Conservation (phyloP, 2,888 invertebrate species). For the Melanophora roralis region DNA sequence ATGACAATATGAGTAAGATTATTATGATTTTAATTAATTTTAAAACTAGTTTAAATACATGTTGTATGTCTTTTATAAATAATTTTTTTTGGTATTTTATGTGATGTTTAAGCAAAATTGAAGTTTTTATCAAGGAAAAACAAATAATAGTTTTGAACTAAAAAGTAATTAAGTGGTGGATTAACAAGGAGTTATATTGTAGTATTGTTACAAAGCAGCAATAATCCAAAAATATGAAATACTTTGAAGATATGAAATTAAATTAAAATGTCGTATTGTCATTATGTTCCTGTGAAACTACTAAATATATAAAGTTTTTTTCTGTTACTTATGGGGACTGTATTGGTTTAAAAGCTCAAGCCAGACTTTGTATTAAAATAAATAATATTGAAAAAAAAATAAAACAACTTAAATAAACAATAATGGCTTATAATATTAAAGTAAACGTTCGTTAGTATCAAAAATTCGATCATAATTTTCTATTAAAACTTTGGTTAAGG, state of each 20-base stretch:
- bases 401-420: conserved; percentile 4
- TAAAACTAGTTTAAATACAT: not conserved
- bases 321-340: too few relatives aligned
- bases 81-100: conserved; percentile 51
- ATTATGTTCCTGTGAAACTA: too few relatives aligned
- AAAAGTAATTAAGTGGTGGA: too few relatives aligned
- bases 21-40: conserved; percentile 3
- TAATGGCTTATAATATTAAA: conserved; percentile 60
- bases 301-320: too few relatives aligned
- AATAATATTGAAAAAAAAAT: conserved; percentile 12
- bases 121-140: too few relatives aligned
- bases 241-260: too few relatives aligned
- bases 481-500: conserved; percentile 75
- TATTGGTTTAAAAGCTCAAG: too few relatives aligned
- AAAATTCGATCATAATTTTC: conserved; percentile 76
- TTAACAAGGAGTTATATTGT: too few relatives aligned
- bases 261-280: too few relatives aligned
- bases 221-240: too few relatives aligned
- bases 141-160: too few relatives aligned
- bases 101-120: conserved; percentile 35
- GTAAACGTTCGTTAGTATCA: conserved; percentile 74
- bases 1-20: not conserved
- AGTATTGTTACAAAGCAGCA: too few relatives aligned
- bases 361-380: not conserved
- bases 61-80: conserved; percentile 40